A percentile compares a stretch with the other conserved stretches of the same genome.
These are phyloP conservation scores for Nezara viridula DNA, from an alignment of 2,888 invertebrate species.

Conservation along the genomic window DNA sequence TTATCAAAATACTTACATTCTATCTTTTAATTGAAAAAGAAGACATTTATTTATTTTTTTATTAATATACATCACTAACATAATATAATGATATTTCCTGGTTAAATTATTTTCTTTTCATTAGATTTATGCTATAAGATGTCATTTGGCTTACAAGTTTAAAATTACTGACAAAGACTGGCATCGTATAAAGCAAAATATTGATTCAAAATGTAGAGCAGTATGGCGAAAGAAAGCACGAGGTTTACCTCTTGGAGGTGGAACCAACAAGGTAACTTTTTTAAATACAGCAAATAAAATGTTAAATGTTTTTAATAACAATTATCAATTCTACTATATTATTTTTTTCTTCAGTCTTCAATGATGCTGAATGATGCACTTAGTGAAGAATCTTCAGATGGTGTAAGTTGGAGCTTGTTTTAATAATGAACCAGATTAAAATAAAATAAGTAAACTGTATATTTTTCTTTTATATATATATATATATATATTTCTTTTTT, in stretches of 20 bases:
- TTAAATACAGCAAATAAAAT: not conserved
- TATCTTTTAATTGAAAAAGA: not conserved
- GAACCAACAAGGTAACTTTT: constrained; percentile 55
- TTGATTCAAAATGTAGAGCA: constrained; percentile 72
- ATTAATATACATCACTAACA: not conserved
- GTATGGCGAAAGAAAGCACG: constrained; percentile 68
- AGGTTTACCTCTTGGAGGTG: constrained; percentile 64
- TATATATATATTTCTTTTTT: too few species aligned
- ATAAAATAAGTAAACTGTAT: not conserved
- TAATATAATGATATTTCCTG: not conserved
- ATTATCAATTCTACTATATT: not conserved
- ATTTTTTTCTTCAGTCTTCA: constrained; percentile 48
- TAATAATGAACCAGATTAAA: not conserved
- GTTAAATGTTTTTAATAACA: not conserved
- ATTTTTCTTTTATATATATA: too few species aligned
- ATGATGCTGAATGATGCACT: constrained; percentile 34
- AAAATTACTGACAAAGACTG: constrained; percentile 71
- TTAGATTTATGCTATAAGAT: constrained; percentile 68
- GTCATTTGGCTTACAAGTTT: constrained; percentile 71
- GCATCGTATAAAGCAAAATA: constrained; percentile 72
- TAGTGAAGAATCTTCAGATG: constrained; percentile 61
- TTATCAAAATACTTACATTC: not conserved
- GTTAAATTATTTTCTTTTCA: constrained; percentile 55
- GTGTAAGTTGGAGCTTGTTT: constrained; percentile 41
- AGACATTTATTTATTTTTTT: not conserved